Conservation (phyloP, 1,140 invertebrate genomes). For the Akabosia matsudoensis region DNA sequence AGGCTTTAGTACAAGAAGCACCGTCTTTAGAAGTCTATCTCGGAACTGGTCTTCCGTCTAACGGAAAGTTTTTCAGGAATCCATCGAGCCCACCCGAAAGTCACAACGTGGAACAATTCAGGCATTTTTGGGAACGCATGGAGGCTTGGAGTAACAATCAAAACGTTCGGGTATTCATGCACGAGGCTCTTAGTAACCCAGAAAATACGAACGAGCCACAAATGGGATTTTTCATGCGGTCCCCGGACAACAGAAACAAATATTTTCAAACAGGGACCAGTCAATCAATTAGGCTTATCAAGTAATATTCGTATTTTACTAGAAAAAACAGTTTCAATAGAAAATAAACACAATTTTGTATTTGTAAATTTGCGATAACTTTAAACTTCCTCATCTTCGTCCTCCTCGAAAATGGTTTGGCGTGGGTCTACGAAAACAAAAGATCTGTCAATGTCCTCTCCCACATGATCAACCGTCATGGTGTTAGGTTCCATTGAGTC, state of each 20-base stretch:
- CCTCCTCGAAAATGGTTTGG: too few relatives aligned
- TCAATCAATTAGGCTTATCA: not conserved
- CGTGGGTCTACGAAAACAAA: too few relatives aligned
- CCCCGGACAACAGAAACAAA: not conserved
- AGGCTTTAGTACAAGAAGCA: not conserved
- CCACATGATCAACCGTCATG: too few relatives aligned
- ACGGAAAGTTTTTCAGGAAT: not conserved
- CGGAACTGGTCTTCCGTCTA: not conserved
- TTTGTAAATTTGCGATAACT: too few relatives aligned
- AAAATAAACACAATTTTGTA: too few relatives aligned
- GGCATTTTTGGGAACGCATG: not conserved
- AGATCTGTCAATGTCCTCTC: too few relatives aligned
- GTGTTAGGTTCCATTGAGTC: too few relatives aligned
- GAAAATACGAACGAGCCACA: not conserved
- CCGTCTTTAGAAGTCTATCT: not conserved
- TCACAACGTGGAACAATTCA: not conserved
- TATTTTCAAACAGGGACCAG: not conserved
- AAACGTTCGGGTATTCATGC: not conserved
- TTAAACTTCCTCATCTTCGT: too few relatives aligned
- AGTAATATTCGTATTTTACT: too few relatives aligned
- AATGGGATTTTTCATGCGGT: not conserved
- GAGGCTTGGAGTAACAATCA: not conserved
- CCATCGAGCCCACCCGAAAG: not conserved
- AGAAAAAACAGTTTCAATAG: too few relatives aligned
- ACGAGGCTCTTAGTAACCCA: not conserved